phyloP scores from a whole-genome alignment of 2,113 vertebrate species.

The Nannobrachium achirus region DNA sequence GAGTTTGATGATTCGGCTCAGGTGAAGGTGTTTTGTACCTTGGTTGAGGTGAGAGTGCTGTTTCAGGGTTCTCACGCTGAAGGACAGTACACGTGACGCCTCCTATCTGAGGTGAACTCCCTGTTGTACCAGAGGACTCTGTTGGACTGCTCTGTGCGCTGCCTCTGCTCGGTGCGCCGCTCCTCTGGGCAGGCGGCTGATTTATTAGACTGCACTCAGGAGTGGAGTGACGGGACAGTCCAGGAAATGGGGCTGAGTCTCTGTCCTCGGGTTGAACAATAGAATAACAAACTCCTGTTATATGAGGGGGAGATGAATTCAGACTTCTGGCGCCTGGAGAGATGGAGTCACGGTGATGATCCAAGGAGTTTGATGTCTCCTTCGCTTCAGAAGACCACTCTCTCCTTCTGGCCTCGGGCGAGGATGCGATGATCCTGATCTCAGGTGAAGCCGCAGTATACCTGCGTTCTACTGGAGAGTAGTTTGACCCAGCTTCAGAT shows the following conservation, averaged over 20 bases:
- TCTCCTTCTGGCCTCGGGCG: constrained; percentile 53
- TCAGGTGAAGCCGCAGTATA: constrained; percentile 65
- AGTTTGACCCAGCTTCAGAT: constrained; percentile 28
- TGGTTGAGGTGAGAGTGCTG: constrained; percentile 16
- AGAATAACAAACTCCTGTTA: constrained; percentile 61
- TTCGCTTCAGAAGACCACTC: constrained; percentile 26
- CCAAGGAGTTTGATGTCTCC: constrained; percentile 24
- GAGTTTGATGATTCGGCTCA: constrained; percentile 28
- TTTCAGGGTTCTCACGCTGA: constrained; percentile 34
- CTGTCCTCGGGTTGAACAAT: constrained; percentile 60
- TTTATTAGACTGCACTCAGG: constrained; percentile 32
- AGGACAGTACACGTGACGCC: constrained; percentile 15
- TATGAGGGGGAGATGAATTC: constrained; percentile 60
- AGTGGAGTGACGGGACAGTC: constrained; percentile 40
- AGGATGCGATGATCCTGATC: constrained; percentile 68
- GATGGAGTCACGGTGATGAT: constrained; percentile 6
- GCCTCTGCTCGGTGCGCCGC: constrained; percentile 24
- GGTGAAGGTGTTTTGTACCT: constrained; percentile 56
- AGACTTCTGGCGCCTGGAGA: constrained; percentile 39
- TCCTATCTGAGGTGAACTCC: constrained; percentile 26
- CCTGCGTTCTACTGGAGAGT: constrained; percentile 43
- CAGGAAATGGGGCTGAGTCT: constrained; percentile 42
- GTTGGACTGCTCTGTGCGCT: constrained; percentile 20
- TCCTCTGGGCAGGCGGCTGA: constrained; percentile 40
- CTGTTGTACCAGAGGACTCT: constrained; percentile 33